Base-by-base conservation (phyloP, 2,113 vertebrate genomes). In the Gavialis gangeticus region DNA sequence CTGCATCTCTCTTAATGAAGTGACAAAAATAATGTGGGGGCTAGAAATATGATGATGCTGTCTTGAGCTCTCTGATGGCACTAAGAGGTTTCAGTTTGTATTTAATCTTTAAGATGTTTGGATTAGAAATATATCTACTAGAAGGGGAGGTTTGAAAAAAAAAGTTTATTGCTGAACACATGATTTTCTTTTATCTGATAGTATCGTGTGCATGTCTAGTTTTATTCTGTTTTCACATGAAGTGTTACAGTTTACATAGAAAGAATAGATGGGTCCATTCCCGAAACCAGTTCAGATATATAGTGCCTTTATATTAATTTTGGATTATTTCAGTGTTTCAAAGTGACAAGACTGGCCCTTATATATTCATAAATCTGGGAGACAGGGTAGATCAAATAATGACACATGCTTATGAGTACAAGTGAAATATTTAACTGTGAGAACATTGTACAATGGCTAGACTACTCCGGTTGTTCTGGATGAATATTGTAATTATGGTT, bases 1-100 rank as follows among this genome's bases (percentile, higher is more conserved):
- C 4, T 58, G 12, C 1, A 10, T 0, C 2, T 4, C 14, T 25
- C 57, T 8, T 37, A n/a, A 80, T n/a, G 3, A 59, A 67, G 17
- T 37, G 62, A 18, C 67, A 82, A 62, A 21, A n/a, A 77, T 76
- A 55, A 37, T 27, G 2, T 46, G 25, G 75, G 81, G 22, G 63
- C 34, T 63, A 37, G n/a, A 56, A 4, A 14, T 12, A 2, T 55
- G 77, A 77, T 75, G 19, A 77, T 87, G 3, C 12, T 90, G 4
- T 83, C 24, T 83, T 79, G 21, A 75, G 59, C 10, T 62, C 14
- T 69, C 17, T 21, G 5, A 73, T 19, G 84, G 25, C 2, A 34
- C 5, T 54, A 88, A 57, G 17, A 64, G 9, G 37, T 9, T 93
- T 91, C 15, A 56, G 3, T 22, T 7, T 88, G 6, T 6, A 22